Conservation (phyloP, 1,140 invertebrate species). For the Trachymyrmex cornetzi region DNA sequence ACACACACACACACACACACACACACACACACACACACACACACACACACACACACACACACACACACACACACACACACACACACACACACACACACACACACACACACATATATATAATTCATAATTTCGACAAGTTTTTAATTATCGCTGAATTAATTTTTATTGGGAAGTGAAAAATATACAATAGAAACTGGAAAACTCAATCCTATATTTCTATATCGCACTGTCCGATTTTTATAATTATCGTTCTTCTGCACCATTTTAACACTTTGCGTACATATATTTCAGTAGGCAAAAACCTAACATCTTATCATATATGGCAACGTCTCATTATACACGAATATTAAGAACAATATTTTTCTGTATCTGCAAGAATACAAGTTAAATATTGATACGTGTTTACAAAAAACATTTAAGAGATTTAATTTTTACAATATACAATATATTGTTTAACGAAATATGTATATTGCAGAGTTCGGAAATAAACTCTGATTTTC, state of each 20-base stretch:
- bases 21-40: too few species aligned
- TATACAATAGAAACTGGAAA: conserved; percentile 75
- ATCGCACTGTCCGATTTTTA: conserved; percentile 47
- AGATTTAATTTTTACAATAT: not conserved
- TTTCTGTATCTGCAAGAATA: not conserved
- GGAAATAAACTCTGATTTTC: not conserved
- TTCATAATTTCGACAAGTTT: conserved; percentile 5
- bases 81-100: too few species aligned
- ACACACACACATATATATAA: not conserved
- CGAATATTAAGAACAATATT: not conserved
- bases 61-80: too few species aligned
- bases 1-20: too few species aligned
- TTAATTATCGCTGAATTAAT: conserved; percentile 39
- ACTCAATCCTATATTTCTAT: conserved; percentile 51
- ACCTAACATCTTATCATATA: not conserved
- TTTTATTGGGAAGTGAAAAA: conserved; percentile 76
- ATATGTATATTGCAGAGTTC: not conserved
- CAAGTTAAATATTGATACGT: not conserved
- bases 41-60: too few species aligned
- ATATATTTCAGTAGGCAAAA: not conserved
- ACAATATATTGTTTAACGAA: not conserved
- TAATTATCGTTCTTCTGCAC: not conserved
- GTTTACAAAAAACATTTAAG: not conserved
- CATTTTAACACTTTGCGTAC: conserved; percentile 13
- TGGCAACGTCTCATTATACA: not conserved